These are phyloP conservation scores for Thunnus thynnus DNA, from an alignment of 2,113 vertebrate genomes.

Conservation along the genomic window DNA sequence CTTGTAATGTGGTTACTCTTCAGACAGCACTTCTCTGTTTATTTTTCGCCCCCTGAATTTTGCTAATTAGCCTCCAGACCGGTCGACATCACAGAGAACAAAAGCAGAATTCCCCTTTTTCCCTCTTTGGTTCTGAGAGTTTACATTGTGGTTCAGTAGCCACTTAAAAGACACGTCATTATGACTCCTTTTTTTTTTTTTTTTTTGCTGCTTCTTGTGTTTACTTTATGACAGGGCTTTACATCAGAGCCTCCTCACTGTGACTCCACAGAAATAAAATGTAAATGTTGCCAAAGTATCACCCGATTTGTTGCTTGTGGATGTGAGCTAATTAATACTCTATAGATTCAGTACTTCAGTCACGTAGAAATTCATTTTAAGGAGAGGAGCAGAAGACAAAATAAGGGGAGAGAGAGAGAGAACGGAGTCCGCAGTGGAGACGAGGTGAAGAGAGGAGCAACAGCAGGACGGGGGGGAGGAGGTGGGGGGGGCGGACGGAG, in stretches of 20 bases:
- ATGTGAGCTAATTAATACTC: constrained; percentile 14
- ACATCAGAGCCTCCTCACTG: constrained; percentile 19
- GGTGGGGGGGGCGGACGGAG: background rate
- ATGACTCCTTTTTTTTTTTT: background rate
- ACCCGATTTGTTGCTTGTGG: constrained; percentile 8
- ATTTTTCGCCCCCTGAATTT: constrained; percentile 17
- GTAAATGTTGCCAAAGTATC: constrained; percentile 7
- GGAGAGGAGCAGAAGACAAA: background rate
- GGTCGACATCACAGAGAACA: constrained; percentile 3
- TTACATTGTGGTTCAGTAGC: constrained; percentile 39
- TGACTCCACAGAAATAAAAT: background rate
- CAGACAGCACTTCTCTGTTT: constrained; percentile 10
- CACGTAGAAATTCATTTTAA: constrained; percentile 11
- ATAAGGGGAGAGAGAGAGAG: background rate
- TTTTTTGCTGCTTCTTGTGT: background rate
- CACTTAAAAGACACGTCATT: constrained; percentile 37
- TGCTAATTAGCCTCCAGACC: constrained; percentile 25
- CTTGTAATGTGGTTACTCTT: constrained; percentile 26
- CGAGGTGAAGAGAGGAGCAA: constrained; percentile 16
- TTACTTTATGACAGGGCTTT: background rate
- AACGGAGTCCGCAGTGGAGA: constrained; percentile 14
- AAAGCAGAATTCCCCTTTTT: constrained; percentile 24
- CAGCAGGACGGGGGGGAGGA: background rate
- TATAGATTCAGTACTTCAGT: constrained; percentile 14
- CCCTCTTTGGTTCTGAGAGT: background rate